Base-by-base conservation (phyloP, 2,888 invertebrate genomes). In the Heliconius sara region DNA sequence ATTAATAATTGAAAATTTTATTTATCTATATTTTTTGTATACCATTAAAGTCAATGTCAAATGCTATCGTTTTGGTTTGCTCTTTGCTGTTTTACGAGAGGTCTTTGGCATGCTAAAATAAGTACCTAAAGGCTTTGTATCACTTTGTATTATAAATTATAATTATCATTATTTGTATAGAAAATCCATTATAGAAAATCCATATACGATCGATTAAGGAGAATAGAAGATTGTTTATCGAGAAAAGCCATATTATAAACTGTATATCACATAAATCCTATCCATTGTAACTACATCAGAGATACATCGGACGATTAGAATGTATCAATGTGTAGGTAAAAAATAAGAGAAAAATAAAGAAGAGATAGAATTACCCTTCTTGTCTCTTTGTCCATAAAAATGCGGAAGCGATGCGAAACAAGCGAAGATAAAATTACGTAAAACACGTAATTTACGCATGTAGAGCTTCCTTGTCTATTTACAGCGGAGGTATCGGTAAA, bases 401-500 rank as follows among this genome's bases (percentile, higher is more conserved):
- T 68, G 68, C 68, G 43, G 68, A 43, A 68, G 25, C n/a, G 22
- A 72, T 2, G 47, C 47, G 47, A 52, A 52, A 52, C 16, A 52
- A 30, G 52, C n/a, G 22, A 52, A 52, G 9, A 52, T 34, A 52
- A 57, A 57, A 57, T 34, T 34, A 60, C 7, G 13, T 57, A 60
- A 34, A 4, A 73, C 7, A 73, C 57, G 72, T 73, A 57, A 57
- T 60, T 60, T 60, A 60, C n/a, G 60, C 60, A 34, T 73, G 30
- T 73, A 34, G 57, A 73, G 72, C 72, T 73, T 73, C 57, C 72
- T 73, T 73, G 72, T 34, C 5, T 68, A 7, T 68, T 13, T 68
- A 68, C 22, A 68, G 39, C 25, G 43, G 68, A 43, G 68, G 43
- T 68, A 13, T 68, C n/a, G 68, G 6, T 43, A 13, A 68, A 25